A percentile compares a stretch with the other conserved stretches of the same genome.
Evolutionary conservation across 2,888 invertebrate species (phyloP).

Genomic region (Acronicta leporina): DNA sequence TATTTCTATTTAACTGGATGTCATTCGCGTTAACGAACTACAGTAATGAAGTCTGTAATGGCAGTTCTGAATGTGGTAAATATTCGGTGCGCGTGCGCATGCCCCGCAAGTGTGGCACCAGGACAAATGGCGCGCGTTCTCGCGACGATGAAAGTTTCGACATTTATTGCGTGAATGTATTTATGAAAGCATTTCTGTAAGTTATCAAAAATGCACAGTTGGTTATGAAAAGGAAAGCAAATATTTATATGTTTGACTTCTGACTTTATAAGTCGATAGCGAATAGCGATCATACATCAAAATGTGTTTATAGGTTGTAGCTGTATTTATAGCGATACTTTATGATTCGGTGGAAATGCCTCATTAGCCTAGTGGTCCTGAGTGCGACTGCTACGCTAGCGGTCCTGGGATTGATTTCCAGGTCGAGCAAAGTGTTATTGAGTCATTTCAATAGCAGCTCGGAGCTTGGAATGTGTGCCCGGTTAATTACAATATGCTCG

Average conservation of each 20-base stretch:
- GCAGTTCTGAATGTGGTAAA: conserved; percentile 33
- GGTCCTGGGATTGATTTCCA: too few species aligned
- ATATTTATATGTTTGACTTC: neutral
- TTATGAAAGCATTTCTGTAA: conserved; percentile 16
- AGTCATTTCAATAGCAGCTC: too few species aligned
- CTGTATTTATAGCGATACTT: neutral
- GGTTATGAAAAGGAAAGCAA: conserved; percentile 2
- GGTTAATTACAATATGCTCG: too few species aligned
- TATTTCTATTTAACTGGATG: conserved; percentile 48
- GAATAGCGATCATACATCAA: neutral
- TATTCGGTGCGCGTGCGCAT: conserved; percentile 52
- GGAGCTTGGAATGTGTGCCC: too few species aligned
- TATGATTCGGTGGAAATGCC: too few species aligned
- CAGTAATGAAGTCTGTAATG: conserved; percentile 33
- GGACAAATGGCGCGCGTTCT: conserved; percentile 41
- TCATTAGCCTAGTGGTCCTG: too few species aligned
- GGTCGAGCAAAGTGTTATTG: too few species aligned
- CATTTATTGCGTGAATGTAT: conserved; percentile 48
- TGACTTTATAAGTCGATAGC: neutral
- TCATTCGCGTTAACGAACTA: conserved; percentile 53
- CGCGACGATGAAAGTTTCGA: conserved; percentile 54
- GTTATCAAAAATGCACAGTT: conserved; percentile 2
- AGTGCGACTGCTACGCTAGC: too few species aligned
- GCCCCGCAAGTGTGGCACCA: conserved; percentile 57
- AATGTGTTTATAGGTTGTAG: neutral